Base-by-base conservation (phyloP, 2,888 invertebrate species). In the Podotricha telesiphe region DNA sequence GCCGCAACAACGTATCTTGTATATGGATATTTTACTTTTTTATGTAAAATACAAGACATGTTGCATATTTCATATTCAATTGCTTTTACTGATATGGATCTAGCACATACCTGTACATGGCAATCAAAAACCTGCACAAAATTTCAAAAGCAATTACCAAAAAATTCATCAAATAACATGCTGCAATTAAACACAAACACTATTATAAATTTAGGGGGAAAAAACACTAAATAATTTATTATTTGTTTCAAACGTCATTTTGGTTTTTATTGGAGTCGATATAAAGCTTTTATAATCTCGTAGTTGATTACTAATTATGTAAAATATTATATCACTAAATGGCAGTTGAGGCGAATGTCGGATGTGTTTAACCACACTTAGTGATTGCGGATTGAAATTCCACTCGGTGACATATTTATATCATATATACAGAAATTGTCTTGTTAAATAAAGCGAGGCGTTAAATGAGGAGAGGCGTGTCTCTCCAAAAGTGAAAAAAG, bases 271-370 rank as follows among this genome's bases (percentile, higher is more conserved):
- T n/a, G n/a, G 4, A 53, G 15, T 55, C 11, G 34, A 55, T 55
- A 37, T 34, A 11, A 1, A 34, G 34, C 34, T 37, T 55, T 34
- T 55, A 37, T 34, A 11, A 55, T 17, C 37, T 37, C 17, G 17
- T 34, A 37, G 42, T n/a, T 22, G 15, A 0, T 42, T 59, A 59
- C 17, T 42, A 42, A 59, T 20, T 59, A 59, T 42, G 20, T 40
- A 40, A 58, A 40, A 58, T 58, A 20, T 58, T 58, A 42, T n/a
- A 42, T 42, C 42, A 55, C 17, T 34, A 37, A 6, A 42, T 11
- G 13, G 13, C 42, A 42, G 11, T 28, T n/a, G n/a, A n/a, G 15
- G 7, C n/a, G 28, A 17, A 55, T 55, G 17, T 55, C 17, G 13
- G 55, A 34, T 34, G 11, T 13, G 28, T 34, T n/a, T 37, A 10